Conservation (phyloP, 2,888 invertebrate species). For the Drosophila neonasuta region DNA sequence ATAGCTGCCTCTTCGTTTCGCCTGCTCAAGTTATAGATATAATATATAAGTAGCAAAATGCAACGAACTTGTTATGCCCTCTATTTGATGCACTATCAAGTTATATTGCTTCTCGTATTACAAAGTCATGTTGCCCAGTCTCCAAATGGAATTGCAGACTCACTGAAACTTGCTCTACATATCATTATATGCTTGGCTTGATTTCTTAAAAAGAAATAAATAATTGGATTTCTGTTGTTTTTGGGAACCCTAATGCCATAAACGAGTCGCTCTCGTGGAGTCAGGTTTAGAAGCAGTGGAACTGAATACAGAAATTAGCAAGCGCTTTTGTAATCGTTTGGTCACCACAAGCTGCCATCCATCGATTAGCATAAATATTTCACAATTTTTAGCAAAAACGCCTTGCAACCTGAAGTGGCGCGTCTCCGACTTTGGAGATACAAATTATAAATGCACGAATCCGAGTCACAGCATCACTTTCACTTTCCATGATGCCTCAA, state of each 20-base stretch:
- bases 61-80: conserved; percentile 11
- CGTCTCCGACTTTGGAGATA: conserved; percentile 33
- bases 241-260: neutral
- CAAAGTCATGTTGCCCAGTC: conserved; percentile 27
- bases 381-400: conserved; percentile 48
- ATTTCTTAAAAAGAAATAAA: neutral
- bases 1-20: conserved; percentile 18
- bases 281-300: conserved; percentile 10
- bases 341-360: conserved; percentile 12
- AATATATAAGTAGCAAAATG: neutral
- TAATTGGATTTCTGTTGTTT: neutral
- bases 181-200: conserved; percentile 14
- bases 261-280: neutral
- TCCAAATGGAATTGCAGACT: conserved; percentile 27
- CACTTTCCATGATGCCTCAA: conserved; percentile 59
- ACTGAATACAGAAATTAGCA: conserved; percentile 27
- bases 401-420: conserved; percentile 40
- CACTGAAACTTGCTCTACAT: conserved; percentile 13
- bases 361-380: conserved; percentile 55
- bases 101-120: conserved; percentile 8
- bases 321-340: conserved; percentile 43
- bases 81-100: neutral
- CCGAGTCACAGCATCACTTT: conserved; percentile 57
- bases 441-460: conserved; percentile 73
- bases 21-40: conserved; percentile 21